These are phyloP conservation scores for Cantharis flavilabris DNA, from an alignment of 2,888 invertebrate genomes.

Conservation along the genomic window DNA sequence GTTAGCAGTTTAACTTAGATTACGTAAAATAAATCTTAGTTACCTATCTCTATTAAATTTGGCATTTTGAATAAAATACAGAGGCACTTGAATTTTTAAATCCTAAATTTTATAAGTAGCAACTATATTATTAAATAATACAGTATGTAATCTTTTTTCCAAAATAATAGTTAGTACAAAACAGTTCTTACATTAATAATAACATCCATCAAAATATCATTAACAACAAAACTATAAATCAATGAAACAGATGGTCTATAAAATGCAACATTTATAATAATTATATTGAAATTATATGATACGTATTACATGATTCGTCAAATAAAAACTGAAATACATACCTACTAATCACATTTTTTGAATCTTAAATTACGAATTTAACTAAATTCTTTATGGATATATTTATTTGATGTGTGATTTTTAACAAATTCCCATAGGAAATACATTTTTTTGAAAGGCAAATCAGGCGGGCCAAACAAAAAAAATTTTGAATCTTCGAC, in stretches of 20 bases:
- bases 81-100: neutral
- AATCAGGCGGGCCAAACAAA: slow-evolving; percentile 62
- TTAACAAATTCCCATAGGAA: slow-evolving; percentile 58
- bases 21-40: neutral
- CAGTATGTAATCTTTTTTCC: neutral
- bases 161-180: neutral
- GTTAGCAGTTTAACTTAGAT: neutral
- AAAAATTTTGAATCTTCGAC: slow-evolving; percentile 50
- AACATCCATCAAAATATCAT: neutral
- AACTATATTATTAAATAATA: neutral
- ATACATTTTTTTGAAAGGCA: slow-evolving; percentile 56
- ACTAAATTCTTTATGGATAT: slow-evolving; percentile 27
- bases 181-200: neutral
- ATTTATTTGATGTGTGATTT: slow-evolving; percentile 39
- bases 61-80: slow-evolving; percentile 1
- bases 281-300: neutral
- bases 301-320: neutral
- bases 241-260: neutral
- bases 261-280: neutral
- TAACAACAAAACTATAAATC: neutral
- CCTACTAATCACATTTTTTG: neutral
- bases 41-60: neutral
- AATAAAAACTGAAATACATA: neutral
- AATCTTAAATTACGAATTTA: neutral
- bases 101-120: neutral